These are phyloP conservation scores for Drosophila athabasca DNA, from an alignment of 1,140 invertebrate genomes.

Conservation along the genomic window DNA sequence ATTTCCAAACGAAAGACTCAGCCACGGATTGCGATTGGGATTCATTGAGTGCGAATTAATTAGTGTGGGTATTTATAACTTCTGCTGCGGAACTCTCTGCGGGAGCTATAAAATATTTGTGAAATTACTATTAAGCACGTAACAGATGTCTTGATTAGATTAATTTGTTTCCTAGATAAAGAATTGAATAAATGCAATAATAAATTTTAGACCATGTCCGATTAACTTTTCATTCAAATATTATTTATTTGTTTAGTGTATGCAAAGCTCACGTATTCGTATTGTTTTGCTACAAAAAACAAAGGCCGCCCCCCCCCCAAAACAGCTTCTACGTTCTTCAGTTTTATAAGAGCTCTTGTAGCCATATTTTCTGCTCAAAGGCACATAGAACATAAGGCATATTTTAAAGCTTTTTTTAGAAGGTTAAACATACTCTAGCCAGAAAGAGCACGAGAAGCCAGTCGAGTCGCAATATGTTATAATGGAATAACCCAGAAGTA, in stretches of 20 bases:
- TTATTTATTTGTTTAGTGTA: too few species aligned
- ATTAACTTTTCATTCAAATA: too few species aligned
- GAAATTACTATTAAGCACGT: too few species aligned
- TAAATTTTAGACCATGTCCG: too few species aligned
- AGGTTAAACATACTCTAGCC: slow-evolving; percentile 77
- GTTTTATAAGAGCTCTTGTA: slow-evolving; percentile 33
- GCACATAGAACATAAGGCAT: slow-evolving; percentile 26
- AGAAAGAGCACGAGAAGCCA: neutral
- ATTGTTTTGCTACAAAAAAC: neutral
- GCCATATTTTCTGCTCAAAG: slow-evolving; percentile 49
- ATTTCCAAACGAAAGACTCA: slow-evolving; percentile 68
- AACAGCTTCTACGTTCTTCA: slow-evolving; percentile 14
- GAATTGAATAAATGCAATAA: too few species aligned
- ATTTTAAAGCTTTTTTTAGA: slow-evolving; percentile 48
- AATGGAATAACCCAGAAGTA: neutral
- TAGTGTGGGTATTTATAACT: slow-evolving; percentile 19
- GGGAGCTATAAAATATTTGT: too few species aligned
- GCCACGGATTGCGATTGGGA: slow-evolving; percentile 20
- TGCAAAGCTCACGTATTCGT: too few species aligned
- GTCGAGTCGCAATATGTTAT: neutral
- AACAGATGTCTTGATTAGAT: too few species aligned
- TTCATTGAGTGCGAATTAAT: slow-evolving; percentile 58
- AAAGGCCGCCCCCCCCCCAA: neutral
- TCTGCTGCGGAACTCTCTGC: neutral
- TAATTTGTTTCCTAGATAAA: too few species aligned